phyloP scores from a whole-genome alignment of 2,888 invertebrate genomes.

The Helicoverpa assulta region DNA sequence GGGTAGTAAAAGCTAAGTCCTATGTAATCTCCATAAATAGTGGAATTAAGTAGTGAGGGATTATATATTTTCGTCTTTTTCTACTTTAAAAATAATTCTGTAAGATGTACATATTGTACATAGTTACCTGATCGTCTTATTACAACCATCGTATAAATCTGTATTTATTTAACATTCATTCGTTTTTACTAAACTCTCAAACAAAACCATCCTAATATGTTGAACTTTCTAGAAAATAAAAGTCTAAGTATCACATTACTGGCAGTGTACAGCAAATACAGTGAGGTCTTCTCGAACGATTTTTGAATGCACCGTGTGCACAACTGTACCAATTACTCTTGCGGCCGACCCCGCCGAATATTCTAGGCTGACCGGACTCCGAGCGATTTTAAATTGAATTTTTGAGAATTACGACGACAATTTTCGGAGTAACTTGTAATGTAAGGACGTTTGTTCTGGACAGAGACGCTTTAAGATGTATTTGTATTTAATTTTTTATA shows the following conservation, averaged over 20 bases:
- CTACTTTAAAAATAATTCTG: no score
- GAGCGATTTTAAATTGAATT: constrained; percentile 84
- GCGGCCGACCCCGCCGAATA: constrained; percentile 69
- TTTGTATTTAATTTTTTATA: no score
- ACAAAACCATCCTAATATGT: neutral
- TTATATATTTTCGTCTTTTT: no score
- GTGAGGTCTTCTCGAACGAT: constrained; percentile 61
- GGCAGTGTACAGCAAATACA: constrained; percentile 46
- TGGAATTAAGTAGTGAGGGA: no score
- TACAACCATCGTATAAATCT: no score
- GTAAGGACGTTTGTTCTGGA: constrained; percentile 54
- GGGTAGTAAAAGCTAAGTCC: no score
- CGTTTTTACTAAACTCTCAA: no score
- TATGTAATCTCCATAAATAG: no score
- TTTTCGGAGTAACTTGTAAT: constrained; percentile 69
- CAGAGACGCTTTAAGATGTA: constrained; percentile 8
- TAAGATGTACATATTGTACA: no score
- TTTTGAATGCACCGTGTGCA: constrained; percentile 79
- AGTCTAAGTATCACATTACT: constrained; percentile 4
- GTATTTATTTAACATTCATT: no score
- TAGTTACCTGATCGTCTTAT: no score
- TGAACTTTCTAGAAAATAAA: neutral
- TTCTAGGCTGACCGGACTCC: constrained; percentile 71
- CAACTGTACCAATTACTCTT: constrained; percentile 81
- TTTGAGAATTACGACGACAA: constrained; percentile 78